phyloP scores from a whole-genome alignment of 2,797 vertebrate species.

The Serranus cabrilla region DNA sequence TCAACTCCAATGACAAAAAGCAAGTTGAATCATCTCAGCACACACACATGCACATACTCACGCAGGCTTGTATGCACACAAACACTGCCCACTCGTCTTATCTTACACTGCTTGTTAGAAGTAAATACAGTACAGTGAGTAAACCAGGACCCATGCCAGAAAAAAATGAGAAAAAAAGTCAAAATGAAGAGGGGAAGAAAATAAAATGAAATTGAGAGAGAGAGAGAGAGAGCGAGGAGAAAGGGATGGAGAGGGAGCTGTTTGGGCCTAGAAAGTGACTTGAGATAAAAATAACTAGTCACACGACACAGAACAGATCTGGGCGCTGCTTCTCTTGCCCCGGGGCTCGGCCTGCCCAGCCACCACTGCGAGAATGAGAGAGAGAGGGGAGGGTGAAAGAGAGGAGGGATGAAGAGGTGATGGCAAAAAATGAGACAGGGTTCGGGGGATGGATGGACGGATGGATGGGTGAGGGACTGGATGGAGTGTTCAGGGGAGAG shows the following conservation, averaged over 20 bases:
- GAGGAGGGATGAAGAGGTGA: slow-evolving; percentile 49
- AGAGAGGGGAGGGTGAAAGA: slow-evolving; percentile 23
- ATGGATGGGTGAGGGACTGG: slow-evolving; percentile 33
- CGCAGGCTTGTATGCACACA: slow-evolving; percentile 41
- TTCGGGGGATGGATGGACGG: slow-evolving; percentile 43
- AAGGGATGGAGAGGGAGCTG: slow-evolving; percentile 71
- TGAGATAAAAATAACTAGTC: slow-evolving; percentile 94
- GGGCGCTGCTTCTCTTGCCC: slow-evolving; percentile 85
- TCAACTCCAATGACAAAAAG: slow-evolving; percentile 74
- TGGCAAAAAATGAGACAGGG: slow-evolving; percentile 42
- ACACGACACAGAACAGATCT: slow-evolving; percentile 88
- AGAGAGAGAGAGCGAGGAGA: slow-evolving; percentile 18
- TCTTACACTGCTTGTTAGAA: slow-evolving; percentile 60
- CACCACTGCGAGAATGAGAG: slow-evolving; percentile 44
- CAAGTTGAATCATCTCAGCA: slow-evolving; percentile 65
- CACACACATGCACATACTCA: slow-evolving; percentile 27
- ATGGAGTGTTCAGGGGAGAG: slow-evolving; percentile 20
- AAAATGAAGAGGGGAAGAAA: slow-evolving; percentile 46
- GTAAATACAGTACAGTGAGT: slow-evolving; percentile 69
- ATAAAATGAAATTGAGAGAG: slow-evolving; percentile 49
- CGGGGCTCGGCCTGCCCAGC: slow-evolving; percentile 79
- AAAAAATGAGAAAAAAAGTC: slow-evolving; percentile 46
- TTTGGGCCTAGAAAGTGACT: slow-evolving; percentile 87
- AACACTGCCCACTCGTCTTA: slow-evolving; percentile 69
- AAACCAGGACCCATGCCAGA: slow-evolving; percentile 65